Evolutionary conservation across 2,888 invertebrate genomes (phyloP).

Genomic region (Rotaria socialis): DNA sequence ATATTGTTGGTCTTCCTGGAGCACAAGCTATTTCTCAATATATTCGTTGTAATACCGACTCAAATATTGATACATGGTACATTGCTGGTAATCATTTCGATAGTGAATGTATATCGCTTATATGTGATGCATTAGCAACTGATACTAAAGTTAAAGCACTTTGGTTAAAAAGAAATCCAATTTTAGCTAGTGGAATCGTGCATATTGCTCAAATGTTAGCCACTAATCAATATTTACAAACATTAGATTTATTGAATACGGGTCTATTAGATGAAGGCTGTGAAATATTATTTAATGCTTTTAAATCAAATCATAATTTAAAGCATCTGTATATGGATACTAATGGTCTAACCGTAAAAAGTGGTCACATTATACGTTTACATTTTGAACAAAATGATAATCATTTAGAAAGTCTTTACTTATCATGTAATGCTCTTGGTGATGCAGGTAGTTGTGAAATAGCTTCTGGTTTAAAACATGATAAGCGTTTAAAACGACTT

Average conservation of each 20-base stretch:
- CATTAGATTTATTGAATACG: constrained; percentile 42
- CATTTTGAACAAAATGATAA: constrained; percentile 30
- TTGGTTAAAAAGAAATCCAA: constrained; percentile 44
- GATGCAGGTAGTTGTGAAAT: constrained; percentile 38
- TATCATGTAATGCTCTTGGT: constrained; percentile 39
- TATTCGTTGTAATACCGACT: constrained; percentile 24
- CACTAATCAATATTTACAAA: constrained; percentile 12
- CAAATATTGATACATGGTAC: constrained; percentile 36
- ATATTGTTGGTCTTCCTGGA: constrained; percentile 39
- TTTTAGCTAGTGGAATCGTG: constrained; percentile 34
- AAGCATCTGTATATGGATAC: constrained; percentile 42
- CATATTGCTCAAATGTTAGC: constrained; percentile 37
- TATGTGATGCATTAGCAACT: constrained; percentile 16
- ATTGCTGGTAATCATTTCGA: constrained; percentile 44
- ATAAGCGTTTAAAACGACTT: constrained; percentile 29
- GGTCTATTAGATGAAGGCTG: constrained; percentile 40
- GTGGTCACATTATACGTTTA: constrained; percentile 9
- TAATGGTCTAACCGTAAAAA: constrained; percentile 38
- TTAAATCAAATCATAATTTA: constrained; percentile 37
- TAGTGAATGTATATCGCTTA: constrained; percentile 34
- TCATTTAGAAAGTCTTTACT: constrained; percentile 39
- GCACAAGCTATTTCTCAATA: constrained; percentile 33
- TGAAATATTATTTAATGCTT: constrained; percentile 37
- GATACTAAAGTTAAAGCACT: constrained; percentile 43
- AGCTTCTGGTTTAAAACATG: constrained; percentile 34